Evolutionary conservation across 2,888 invertebrate species (phyloP).

Genomic region (Quadroppia sp.): DNA sequence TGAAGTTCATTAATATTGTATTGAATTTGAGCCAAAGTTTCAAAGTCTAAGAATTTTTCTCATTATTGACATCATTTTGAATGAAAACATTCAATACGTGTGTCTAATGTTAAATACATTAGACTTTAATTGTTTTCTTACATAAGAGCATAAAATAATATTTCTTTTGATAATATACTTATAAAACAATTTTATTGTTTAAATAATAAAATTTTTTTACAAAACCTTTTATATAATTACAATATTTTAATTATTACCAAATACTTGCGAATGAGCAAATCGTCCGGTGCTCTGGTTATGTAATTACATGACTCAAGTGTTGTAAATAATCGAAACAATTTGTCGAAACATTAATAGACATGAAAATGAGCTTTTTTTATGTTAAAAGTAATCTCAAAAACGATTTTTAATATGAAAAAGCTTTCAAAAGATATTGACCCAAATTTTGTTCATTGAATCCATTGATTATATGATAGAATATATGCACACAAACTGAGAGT

Average conservation of each 20-base stretch:
- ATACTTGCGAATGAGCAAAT: too few species aligned
- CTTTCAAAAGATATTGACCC: background rate
- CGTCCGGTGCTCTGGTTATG: too few species aligned
- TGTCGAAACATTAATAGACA: too few species aligned
- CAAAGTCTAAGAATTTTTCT: constrained; percentile 15
- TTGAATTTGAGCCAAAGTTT: too few species aligned
- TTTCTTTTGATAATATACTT: background rate
- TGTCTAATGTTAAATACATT: too few species aligned
- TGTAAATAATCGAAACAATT: too few species aligned
- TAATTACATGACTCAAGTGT: too few species aligned
- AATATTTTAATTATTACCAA: too few species aligned
- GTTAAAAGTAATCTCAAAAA: too few species aligned
- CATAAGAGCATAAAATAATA: background rate
- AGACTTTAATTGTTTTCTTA: background rate
- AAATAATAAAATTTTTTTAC: background rate
- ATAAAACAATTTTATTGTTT: constrained; percentile 6
- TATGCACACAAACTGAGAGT: background rate
- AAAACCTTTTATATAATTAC: background rate
- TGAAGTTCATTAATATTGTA: too few species aligned
- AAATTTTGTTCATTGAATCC: background rate
- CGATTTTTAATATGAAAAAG: background rate
- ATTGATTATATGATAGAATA: background rate
- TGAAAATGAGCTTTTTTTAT: too few species aligned
- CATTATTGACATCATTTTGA: background rate
- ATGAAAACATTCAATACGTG: too few species aligned